Evolutionary conservation across 2,888 invertebrate species (phyloP).

Genomic region (Tetheella fluctuosa): DNA sequence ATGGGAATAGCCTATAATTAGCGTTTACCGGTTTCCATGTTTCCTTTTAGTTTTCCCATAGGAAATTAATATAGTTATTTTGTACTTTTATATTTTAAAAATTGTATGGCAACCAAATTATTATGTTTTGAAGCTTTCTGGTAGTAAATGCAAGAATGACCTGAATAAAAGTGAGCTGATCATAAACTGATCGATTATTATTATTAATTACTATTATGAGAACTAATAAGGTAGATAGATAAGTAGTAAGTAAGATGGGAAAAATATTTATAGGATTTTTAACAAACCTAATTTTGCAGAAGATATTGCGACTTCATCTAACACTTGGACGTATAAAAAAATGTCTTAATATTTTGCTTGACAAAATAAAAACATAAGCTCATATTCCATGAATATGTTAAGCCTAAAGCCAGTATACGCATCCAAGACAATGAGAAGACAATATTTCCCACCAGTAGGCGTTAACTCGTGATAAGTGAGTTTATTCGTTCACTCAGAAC

Average conservation of each 20-base stretch:
- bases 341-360: neutral
- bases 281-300: too few species aligned
- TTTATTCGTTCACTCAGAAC: constrained; percentile 29
- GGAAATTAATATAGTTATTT: constrained; percentile 18
- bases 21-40: constrained; percentile 20
- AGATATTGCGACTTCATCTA: too few species aligned
- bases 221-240: too few species aligned
- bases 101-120: too few species aligned
- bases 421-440: constrained; percentile 37
- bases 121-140: too few species aligned
- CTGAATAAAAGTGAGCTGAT: too few species aligned
- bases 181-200: too few species aligned
- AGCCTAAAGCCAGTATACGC: neutral
- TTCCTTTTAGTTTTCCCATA: constrained; percentile 29
- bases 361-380: neutral
- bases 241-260: too few species aligned
- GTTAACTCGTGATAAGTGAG: constrained; percentile 52
- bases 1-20: constrained; percentile 15
- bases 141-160: too few species aligned
- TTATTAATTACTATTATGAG: too few species aligned
- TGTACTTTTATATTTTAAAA: too few species aligned
- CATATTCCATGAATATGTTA: neutral
- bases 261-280: too few species aligned
- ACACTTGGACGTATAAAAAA: neutral
- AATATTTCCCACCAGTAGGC: constrained; percentile 50